Evolutionary conservation across 1,140 invertebrate genomes (phyloP).

Genomic region (Zaprionus kolodkinae): DNA sequence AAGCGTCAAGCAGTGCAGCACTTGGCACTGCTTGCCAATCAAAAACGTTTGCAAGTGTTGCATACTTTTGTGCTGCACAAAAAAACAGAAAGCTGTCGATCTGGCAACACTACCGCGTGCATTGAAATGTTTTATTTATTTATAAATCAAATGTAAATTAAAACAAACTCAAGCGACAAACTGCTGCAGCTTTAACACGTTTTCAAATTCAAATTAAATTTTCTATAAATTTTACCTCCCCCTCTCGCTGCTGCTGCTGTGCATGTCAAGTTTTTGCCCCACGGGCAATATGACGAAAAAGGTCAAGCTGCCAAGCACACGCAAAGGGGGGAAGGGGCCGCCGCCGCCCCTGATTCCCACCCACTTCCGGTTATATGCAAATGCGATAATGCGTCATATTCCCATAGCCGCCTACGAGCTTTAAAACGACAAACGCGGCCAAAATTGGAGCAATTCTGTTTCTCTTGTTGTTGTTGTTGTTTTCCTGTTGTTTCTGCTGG

Average conservation of each 20-base stretch:
- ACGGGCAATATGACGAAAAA: slow-evolving; percentile 27
- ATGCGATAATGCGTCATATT: slow-evolving; percentile 44
- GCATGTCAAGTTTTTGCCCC: slow-evolving; percentile 22
- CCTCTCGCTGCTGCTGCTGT: neutral
- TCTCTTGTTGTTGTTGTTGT: neutral
- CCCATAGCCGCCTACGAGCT: slow-evolving; percentile 14
- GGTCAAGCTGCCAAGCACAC: slow-evolving; percentile 29
- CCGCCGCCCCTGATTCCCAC: too few relatives aligned
- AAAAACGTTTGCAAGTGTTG: neutral
- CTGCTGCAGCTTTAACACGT: neutral
- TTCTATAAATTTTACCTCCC: neutral
- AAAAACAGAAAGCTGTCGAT: too few relatives aligned
- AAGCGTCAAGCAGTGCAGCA: neutral
- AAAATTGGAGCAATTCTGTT: slow-evolving; percentile 65
- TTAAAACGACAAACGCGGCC: slow-evolving; percentile 57
- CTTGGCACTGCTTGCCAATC: neutral
- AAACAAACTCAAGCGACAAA: neutral
- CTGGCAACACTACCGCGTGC: too few relatives aligned
- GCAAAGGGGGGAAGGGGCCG: too few relatives aligned
- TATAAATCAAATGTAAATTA: too few relatives aligned
- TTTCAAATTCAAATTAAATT: neutral
- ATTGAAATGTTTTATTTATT: too few relatives aligned
- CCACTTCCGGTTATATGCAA: slow-evolving; percentile 44
- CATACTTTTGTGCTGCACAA: neutral
- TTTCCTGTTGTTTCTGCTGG: slow-evolving; percentile 17